Conservation (phyloP, 2,797 vertebrate species). For the Typhlichthys eigenmanni region DNA sequence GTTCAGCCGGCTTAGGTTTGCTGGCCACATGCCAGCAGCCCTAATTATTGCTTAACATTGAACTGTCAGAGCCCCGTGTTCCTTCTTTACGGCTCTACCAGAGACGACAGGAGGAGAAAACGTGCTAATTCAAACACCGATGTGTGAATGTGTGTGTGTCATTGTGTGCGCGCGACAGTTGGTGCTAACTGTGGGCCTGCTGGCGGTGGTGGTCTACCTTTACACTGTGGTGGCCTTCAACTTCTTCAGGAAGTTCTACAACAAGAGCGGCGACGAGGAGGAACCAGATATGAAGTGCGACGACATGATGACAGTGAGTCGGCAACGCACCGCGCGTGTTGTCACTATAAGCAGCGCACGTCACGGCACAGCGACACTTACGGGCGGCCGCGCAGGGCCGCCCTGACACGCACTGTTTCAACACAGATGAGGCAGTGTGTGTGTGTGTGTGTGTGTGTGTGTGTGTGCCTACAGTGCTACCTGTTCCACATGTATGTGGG, state of each 20-base stretch:
- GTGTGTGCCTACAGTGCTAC: slow-evolving; percentile 82
- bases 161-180: slow-evolving; percentile 73
- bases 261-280: slow-evolving; percentile 94
- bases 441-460: no score
- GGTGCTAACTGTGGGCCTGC: slow-evolving; percentile 92
- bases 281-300: slow-evolving; percentile 99
- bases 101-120: no score
- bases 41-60: no score
- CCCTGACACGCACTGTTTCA: no score
- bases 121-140: background rate
- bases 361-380: background rate
- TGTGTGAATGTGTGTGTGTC: background rate
- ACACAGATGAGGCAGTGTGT: no score
- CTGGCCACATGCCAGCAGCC: no score
- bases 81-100: no score
- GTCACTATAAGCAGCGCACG: no score
- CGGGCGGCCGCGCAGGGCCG: no score
- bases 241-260: slow-evolving; percentile 99
- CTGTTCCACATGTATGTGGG: slow-evolving; percentile 99
- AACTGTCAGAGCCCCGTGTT: no score
- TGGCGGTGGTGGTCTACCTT: slow-evolving; percentile 96
- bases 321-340: background rate
- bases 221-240: slow-evolving; percentile 99
- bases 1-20: no score
- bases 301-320: slow-evolving; percentile 96